Percentiles rank a stretch among this genome's conserved stretches.
Conservation (phyloP, 2,888 invertebrate genomes). For the Carpatolechia fugitivella region DNA sequence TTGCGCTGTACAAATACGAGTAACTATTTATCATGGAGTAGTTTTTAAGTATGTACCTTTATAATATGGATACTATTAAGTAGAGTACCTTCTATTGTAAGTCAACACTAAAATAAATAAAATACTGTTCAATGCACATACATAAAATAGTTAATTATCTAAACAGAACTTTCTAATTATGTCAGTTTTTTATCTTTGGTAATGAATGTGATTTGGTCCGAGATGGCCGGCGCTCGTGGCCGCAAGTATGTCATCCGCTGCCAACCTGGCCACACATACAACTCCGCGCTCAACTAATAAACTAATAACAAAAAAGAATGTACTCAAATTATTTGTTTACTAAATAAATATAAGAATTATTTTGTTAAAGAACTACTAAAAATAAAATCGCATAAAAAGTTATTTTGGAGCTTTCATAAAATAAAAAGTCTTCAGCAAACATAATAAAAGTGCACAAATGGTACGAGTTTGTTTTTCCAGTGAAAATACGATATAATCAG, state of each 20-base stretch:
- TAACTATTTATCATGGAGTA: no score
- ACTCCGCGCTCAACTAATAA: conserved; percentile 26
- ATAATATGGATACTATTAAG: no score
- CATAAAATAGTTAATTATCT: background rate
- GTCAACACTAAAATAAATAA: no score
- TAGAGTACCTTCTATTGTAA: no score
- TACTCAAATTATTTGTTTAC: no score
- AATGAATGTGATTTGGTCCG: background rate
- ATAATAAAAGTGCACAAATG: background rate
- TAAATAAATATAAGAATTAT: no score
- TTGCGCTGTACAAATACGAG: no score
- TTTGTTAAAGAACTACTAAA: no score
- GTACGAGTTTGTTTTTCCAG: background rate
- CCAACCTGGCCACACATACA: conserved; percentile 30
- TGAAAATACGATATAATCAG: conserved; percentile 25
- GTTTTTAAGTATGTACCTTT: no score
- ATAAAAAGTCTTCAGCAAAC: background rate
- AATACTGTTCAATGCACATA: no score
- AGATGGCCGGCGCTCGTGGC: conserved; percentile 16
- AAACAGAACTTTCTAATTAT: conserved; percentile 3
- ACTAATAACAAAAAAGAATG: conserved; percentile 21
- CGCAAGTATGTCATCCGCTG: conserved; percentile 38
- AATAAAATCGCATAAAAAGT: background rate
- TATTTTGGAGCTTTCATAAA: no score
- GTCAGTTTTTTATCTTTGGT: background rate